These are phyloP conservation scores for Galagoides demidoff DNA, from an alignment of 2,797 vertebrate species.

Conservation along the genomic window DNA sequence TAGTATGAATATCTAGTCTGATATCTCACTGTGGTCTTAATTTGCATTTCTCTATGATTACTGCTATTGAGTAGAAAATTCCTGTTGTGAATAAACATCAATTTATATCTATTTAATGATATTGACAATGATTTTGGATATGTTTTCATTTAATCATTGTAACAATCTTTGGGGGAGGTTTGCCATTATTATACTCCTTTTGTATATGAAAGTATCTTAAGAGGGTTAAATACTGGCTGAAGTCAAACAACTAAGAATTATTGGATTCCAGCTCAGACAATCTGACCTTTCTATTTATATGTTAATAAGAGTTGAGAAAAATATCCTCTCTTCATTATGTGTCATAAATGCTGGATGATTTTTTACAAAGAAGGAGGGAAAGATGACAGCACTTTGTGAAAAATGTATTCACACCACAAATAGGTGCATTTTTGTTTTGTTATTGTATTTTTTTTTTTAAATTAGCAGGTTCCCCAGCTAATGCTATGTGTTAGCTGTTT, in stretches of 20 bases:
- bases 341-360: not conserved
- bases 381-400: not conserved
- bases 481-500: not conserved
- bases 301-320: conserved; percentile 12
- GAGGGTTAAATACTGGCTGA: not conserved
- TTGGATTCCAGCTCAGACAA: not conserved
- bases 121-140: not conserved
- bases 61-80: not conserved
- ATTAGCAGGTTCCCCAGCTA: not conserved
- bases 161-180: not conserved
- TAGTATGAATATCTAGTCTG: not conserved
- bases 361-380: not conserved
- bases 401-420: not conserved
- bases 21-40: not conserved
- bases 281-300: not conserved
- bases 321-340: not conserved
- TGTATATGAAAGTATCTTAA: not conserved
- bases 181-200: not conserved
- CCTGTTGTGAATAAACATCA: not conserved
- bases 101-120: not conserved
- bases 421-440: not conserved
- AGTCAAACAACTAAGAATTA: not conserved
- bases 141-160: not conserved
- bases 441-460: not conserved
- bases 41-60: not conserved